These are phyloP conservation scores for Girardia tigrina DNA, from an alignment of 2,888 invertebrate species.

Conservation along the genomic window DNA sequence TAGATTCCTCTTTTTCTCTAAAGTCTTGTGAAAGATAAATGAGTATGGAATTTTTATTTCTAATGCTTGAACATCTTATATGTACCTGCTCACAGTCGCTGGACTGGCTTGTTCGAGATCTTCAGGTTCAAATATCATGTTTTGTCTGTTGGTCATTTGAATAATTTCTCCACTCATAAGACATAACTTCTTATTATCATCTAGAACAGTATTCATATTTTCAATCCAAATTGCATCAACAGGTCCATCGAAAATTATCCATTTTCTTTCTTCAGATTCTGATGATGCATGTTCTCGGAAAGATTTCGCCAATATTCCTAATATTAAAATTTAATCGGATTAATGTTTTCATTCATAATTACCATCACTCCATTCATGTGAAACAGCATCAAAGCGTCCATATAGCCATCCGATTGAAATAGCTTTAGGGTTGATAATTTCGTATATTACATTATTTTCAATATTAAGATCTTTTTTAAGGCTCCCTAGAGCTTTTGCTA, in stretches of 20 bases:
- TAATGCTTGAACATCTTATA: too few relatives aligned
- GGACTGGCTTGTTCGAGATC: conserved; percentile 50
- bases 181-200: conserved; percentile 51
- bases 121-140: conserved; percentile 50
- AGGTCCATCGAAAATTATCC: conserved; percentile 51
- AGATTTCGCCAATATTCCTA: conserved; percentile 52
- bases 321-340: too few relatives aligned
- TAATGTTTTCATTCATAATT: too few relatives aligned
- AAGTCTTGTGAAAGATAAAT: too few relatives aligned
- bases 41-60: too few relatives aligned
- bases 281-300: conserved; percentile 48
- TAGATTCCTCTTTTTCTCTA: too few relatives aligned
- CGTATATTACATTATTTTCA: conserved; percentile 40
- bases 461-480: conserved; percentile 55
- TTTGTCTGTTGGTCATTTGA: conserved; percentile 49
- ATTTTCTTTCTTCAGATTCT: conserved; percentile 44
- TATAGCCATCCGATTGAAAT: conserved; percentile 50
- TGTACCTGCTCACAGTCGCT: conserved; percentile 47
- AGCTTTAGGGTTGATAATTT: conserved; percentile 49
- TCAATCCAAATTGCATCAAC: conserved; percentile 51
- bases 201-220: conserved; percentile 51
- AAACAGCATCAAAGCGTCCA: conserved; percentile 50
- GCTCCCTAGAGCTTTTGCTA: conserved; percentile 65
- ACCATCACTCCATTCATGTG: conserved; percentile 51
- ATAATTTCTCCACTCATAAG: conserved; percentile 51